Conservation (phyloP, 2,888 invertebrate genomes). For the Lasioglossum oenotherae region DNA sequence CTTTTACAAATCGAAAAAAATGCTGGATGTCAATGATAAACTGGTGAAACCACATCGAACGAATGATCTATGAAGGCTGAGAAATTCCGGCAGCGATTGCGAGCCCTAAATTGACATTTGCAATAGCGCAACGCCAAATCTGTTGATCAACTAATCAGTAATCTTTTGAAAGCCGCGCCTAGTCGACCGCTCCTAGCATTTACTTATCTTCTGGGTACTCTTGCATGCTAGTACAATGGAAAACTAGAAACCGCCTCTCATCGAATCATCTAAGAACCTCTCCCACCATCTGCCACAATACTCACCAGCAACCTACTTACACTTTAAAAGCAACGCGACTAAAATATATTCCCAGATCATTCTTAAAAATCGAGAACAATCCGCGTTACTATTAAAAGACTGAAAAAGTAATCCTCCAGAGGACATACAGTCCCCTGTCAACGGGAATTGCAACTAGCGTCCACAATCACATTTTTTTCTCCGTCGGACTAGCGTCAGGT, state of each 20-base stretch:
- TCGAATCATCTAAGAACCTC: not conserved
- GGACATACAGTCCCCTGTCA: slow-evolving; percentile 22
- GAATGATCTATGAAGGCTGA: not conserved
- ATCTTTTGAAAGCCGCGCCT: slow-evolving; percentile 65
- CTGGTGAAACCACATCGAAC: not conserved
- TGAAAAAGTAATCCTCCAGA: slow-evolving; percentile 39
- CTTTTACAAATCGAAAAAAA: not conserved
- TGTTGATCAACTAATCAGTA: slow-evolving; percentile 63
- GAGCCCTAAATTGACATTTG: not conserved
- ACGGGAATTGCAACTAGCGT: slow-evolving; percentile 53
- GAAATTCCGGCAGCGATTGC: not conserved
- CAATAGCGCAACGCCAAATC: slow-evolving; percentile 46
- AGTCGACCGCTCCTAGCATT: slow-evolving; percentile 57
- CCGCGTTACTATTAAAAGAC: not conserved
- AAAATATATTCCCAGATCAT: not conserved
- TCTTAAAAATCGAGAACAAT: not conserved
- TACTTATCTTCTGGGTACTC: slow-evolving; percentile 40
- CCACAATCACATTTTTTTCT: slow-evolving; percentile 57
- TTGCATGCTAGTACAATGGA: slow-evolving; percentile 31
- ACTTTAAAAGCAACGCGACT: not conserved
- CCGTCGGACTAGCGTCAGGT: slow-evolving; percentile 47
- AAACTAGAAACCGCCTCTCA: not conserved
- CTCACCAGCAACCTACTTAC: not conserved
- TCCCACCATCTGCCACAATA: not conserved
- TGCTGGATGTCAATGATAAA: not conserved